Evolutionary conservation across 2,113 vertebrate genomes (phyloP).

Genomic region (Grallaria varia): DNA sequence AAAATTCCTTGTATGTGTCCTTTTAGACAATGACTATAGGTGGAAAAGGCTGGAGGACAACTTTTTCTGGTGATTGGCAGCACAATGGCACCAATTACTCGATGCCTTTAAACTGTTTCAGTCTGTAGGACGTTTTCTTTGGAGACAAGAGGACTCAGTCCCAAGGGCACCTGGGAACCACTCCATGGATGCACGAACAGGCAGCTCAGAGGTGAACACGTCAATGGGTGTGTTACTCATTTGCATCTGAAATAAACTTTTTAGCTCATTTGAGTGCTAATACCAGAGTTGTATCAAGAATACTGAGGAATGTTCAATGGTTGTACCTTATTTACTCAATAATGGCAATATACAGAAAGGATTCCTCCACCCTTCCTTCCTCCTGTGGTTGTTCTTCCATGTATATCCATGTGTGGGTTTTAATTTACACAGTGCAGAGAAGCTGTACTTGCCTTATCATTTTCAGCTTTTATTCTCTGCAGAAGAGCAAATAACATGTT

Average conservation of each 20-base stretch:
- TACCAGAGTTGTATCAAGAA: background rate
- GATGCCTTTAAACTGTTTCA: background rate
- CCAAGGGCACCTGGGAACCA: background rate
- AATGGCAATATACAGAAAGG: background rate
- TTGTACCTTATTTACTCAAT: background rate
- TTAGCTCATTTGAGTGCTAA: background rate
- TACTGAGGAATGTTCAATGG: background rate
- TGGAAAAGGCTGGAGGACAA: background rate
- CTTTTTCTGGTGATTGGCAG: background rate
- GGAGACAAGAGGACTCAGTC: background rate
- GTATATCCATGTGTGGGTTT: background rate
- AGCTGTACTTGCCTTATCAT: background rate
- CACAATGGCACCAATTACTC: background rate
- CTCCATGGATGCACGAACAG: background rate
- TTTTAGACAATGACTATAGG: background rate
- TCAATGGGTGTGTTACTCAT: background rate
- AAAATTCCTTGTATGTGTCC: background rate
- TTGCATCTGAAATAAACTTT: background rate
- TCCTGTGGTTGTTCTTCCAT: background rate
- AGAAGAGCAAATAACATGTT: background rate
- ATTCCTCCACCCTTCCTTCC: background rate
- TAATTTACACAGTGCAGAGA: background rate
- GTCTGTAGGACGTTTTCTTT: background rate
- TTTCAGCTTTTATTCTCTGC: background rate
- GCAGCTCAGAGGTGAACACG: background rate